Conservation (phyloP, 2,888 invertebrate species). For the Torymus tubicola region DNA sequence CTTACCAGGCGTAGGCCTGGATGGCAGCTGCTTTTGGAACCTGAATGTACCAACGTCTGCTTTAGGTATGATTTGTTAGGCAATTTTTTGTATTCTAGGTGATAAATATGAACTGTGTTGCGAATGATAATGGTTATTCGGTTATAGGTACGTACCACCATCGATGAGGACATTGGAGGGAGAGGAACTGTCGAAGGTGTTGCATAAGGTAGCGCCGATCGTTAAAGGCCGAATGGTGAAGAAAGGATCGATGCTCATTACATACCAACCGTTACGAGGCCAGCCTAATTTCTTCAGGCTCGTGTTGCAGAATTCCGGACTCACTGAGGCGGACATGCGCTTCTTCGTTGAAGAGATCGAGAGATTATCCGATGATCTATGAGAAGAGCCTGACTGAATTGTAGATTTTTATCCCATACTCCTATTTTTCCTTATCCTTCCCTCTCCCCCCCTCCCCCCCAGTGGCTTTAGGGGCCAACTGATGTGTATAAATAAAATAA, state of each 20-base stretch:
- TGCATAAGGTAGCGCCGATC: slow-evolving; percentile 91
- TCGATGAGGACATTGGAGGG: slow-evolving; percentile 78
- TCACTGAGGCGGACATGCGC: slow-evolving; percentile 89
- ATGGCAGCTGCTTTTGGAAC: slow-evolving; percentile 86
- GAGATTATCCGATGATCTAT: slow-evolving; percentile 86
- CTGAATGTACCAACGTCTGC: slow-evolving; percentile 96
- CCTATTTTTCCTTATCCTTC: too few relatives aligned
- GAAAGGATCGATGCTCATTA: slow-evolving; percentile 96
- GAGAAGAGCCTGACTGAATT: slow-evolving; percentile 47
- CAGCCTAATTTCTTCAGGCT: slow-evolving; percentile 96
- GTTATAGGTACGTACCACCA: slow-evolving; percentile 91
- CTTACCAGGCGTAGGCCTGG: slow-evolving; percentile 83
- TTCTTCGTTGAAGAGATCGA: slow-evolving; percentile 93
- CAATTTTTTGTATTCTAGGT: too few relatives aligned
- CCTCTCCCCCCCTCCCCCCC: too few relatives aligned
- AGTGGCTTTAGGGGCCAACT: too few relatives aligned
- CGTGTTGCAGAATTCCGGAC: slow-evolving; percentile 93
- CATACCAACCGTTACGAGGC: slow-evolving; percentile 92
- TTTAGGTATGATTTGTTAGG: slow-evolving; percentile 85
- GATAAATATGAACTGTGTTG: too few relatives aligned
- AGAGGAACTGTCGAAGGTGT: slow-evolving; percentile 76
- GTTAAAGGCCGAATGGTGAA: slow-evolving; percentile 97
- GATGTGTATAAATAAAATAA: too few relatives aligned
- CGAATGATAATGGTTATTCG: slow-evolving; percentile 78
- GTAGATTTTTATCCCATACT: not conserved